A percentile compares a stretch with the other conserved stretches of the same genome.
Evolutionary conservation across 2,888 invertebrate species (phyloP).

Genomic region (Agapostemon virescens): DNA sequence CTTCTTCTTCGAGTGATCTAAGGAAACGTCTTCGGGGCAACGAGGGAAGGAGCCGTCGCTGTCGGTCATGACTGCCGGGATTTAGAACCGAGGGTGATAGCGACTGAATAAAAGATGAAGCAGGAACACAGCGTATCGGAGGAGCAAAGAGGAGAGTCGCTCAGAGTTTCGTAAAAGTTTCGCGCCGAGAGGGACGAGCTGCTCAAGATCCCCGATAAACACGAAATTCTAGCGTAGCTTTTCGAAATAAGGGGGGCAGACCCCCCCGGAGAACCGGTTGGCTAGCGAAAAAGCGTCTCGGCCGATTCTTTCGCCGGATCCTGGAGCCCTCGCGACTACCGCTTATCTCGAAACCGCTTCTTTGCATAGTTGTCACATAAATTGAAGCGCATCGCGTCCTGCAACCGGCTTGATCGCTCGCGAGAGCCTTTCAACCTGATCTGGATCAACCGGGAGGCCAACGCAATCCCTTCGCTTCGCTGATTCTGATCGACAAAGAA

Average conservation of each 20-base stretch:
- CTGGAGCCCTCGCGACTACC: conserved; percentile 1
- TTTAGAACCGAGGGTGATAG: conserved; percentile 60
- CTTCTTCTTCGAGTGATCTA: conserved; percentile 54
- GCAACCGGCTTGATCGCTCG: neutral
- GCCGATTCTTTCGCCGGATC: conserved; percentile 7
- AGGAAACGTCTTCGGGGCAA: conserved; percentile 49
- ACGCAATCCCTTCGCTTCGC: neutral
- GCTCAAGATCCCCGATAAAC: conserved; percentile 22
- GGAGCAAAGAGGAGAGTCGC: conserved; percentile 22
- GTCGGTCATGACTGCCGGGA: conserved; percentile 48
- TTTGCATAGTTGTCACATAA: conserved; percentile 20
- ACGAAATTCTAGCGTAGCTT: conserved; percentile 1
- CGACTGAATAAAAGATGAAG: conserved; percentile 60
- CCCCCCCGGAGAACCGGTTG: neutral
- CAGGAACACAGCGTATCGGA: conserved; percentile 12
- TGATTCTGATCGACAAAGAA: neutral
- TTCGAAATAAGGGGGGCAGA: neutral
- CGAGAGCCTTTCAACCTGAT: conserved; percentile 1
- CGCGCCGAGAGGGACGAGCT: conserved; percentile 9
- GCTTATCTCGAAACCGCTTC: conserved; percentile 14
- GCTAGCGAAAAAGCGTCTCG: neutral
- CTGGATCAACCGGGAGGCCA: neutral
- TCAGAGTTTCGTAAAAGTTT: conserved; percentile 42
- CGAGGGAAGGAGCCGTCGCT: conserved; percentile 18
- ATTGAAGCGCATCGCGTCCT: conserved; percentile 6